Percentiles rank a stretch among this genome's conserved stretches.
Conservation (phyloP, 2,888 invertebrate species). For the Oligia latruncula region DNA sequence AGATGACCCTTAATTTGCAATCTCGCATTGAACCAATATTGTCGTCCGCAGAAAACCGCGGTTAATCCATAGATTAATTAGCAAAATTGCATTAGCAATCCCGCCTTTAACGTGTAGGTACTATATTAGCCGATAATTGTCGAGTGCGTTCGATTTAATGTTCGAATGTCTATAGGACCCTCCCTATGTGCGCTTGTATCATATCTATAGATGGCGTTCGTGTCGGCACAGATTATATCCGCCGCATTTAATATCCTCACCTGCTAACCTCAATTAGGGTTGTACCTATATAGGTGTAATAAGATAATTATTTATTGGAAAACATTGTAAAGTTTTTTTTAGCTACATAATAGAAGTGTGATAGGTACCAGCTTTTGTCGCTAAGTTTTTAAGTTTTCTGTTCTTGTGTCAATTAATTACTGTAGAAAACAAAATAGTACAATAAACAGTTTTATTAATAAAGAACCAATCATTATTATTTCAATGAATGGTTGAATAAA, state of each 20-base stretch:
- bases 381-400: not conserved
- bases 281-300: not conserved
- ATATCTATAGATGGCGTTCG: slow-evolving; percentile 58
- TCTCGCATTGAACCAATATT: slow-evolving; percentile 40
- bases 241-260: slow-evolving; percentile 64
- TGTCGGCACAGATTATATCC: slow-evolving; percentile 70
- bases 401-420: not conserved
- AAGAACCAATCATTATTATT: not conserved
- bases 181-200: slow-evolving; percentile 57
- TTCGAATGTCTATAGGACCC: slow-evolving; percentile 59
- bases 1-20: slow-evolving; percentile 3
- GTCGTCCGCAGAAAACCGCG: slow-evolving; percentile 61
- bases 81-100: slow-evolving; percentile 73
- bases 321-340: not conserved
- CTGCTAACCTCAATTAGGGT: slow-evolving; percentile 42
- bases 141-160: slow-evolving; percentile 74
- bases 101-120: slow-evolving; percentile 55
- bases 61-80: slow-evolving; percentile 72
- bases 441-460: not conserved
- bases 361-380: not conserved
- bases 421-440: not conserved
- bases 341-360: no score
- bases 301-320: not conserved
- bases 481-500: not conserved
- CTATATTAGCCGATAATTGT: slow-evolving; percentile 70